phyloP scores from a whole-genome alignment of 2,113 vertebrate species.

The Phylloscopus trochilus region DNA sequence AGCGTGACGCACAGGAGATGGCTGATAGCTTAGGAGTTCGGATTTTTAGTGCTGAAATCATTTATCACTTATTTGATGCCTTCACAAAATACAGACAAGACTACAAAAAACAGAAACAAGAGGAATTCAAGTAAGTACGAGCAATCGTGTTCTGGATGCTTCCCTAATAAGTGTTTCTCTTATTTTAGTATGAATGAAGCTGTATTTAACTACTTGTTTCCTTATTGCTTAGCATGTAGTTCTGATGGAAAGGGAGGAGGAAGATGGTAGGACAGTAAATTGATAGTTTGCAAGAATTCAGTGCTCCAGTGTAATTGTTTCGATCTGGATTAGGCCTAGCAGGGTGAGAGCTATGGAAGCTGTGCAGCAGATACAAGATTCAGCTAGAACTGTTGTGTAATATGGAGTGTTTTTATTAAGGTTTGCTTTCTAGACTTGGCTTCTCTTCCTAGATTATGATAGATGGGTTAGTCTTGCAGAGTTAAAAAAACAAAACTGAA shows the following conservation, averaged over 20 bases:
- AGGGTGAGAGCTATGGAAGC: background rate
- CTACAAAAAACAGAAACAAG: slow-evolving; percentile 98
- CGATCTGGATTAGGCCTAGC: background rate
- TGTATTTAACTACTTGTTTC: background rate
- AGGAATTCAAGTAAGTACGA: slow-evolving; percentile 92
- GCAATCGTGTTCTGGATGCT: background rate
- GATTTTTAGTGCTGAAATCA: slow-evolving; percentile 96
- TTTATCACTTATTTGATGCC: slow-evolving; percentile 97
- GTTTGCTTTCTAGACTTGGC: background rate
- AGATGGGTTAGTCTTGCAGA: background rate
- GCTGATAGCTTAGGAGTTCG: slow-evolving; percentile 93
- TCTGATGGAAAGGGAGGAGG: background rate
- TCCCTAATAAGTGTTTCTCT: background rate
- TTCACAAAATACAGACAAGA: slow-evolving; percentile 98
- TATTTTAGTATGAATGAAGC: background rate
- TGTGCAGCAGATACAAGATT: background rate
- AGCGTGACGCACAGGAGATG: slow-evolving; percentile 96
- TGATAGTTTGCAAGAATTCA: background rate
- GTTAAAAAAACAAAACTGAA: background rate
- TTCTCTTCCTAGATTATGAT: background rate
- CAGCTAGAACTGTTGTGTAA: background rate
- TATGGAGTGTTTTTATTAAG: background rate
- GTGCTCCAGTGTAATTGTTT: background rate
- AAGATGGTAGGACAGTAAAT: background rate
- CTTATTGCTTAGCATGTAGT: background rate